Evolutionary conservation across 2,797 vertebrate species (phyloP), one percentile per base, ranked within the genome.

Genomic region (Huso huso): DNA sequence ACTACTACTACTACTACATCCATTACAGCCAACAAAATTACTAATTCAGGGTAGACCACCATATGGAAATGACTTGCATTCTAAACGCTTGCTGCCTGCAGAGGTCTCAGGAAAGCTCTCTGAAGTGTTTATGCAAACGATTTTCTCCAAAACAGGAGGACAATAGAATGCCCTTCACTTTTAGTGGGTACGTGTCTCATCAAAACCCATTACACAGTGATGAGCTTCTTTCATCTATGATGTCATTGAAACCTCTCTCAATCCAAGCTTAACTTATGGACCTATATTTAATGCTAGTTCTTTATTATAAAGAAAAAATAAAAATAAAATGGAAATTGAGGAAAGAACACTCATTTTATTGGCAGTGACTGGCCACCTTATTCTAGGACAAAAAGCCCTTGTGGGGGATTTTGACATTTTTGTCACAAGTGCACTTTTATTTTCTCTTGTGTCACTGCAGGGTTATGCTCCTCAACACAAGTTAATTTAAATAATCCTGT

Each of bases 361-460:
- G 18, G 61, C 61, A 48, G 10, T 48, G 15, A 18, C 48, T 66
- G 51, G 12, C 64, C 55, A 11, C 18, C 52, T 58, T 49, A 66
- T 66, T 66, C 64, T 66, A 66, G 64, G 64, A 66, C 64, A 66
- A 55, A 66, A 58, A 58, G 48, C 9, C 64, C 64, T 57, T 7
- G 12, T 66, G 64, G 64, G 64, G 52, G 8, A 66, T 55, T 49
- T 15, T 66, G 64, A 66, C 64, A 66, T 66, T 58, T 66, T 55
- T 57, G 51, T 66, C 64, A 58, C 51, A 66, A 48, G 50, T 55
- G 51, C 15, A 66, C 50, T 58, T 66, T 66, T 66, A 66, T 66
- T 48, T 66, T 58, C 64, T 66, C 64, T 12, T 10, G 64, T 37
- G 53, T 66, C 10, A 48, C 64, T 66, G 18, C 52, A 66, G 64